Conservation (phyloP, 1,140 invertebrate genomes). For the Ganaspis sp. region DNA sequence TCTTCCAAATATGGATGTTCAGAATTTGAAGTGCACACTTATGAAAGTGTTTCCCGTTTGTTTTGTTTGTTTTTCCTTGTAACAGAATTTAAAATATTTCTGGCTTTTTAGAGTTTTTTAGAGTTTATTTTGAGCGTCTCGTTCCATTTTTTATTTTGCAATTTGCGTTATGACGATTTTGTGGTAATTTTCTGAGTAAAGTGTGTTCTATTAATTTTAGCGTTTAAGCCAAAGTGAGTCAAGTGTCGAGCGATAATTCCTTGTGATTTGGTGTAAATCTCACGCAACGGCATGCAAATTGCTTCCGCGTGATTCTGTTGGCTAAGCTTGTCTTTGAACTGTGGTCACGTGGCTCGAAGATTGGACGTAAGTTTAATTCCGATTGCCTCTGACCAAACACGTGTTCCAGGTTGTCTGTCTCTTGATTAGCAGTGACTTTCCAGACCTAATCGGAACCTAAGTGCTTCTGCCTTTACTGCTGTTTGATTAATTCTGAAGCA, state of each 20-base stretch:
- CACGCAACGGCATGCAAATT: conserved; percentile 55
- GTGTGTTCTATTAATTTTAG: not conserved
- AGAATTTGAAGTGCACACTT: too few species aligned
- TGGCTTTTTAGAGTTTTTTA: too few species aligned
- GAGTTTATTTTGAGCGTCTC: too few species aligned
- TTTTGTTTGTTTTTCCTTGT: too few species aligned
- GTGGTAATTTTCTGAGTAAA: not conserved
- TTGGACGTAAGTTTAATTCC: conserved; percentile 46
- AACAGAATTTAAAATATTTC: too few species aligned
- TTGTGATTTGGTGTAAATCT: conserved; percentile 52
- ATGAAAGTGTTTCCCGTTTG: too few species aligned
- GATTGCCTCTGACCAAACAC: conserved; percentile 54
- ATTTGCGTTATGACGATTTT: too few species aligned
- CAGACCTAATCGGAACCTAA: not conserved
- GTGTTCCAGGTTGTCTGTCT: conserved; percentile 32
- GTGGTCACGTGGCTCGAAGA: conserved; percentile 36
- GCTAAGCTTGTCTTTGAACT: conserved; percentile 19
- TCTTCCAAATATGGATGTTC: too few species aligned
- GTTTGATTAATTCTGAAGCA: too few species aligned
- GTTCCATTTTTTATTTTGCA: too few species aligned
- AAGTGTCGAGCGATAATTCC: conserved; percentile 9
- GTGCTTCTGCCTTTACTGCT: too few species aligned
- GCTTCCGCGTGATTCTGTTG: conserved; percentile 51
- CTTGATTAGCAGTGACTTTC: not conserved
- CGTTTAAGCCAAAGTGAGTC: not conserved